Conservation (phyloP, 2,797 vertebrate genomes). For the Morelia viridis region DNA sequence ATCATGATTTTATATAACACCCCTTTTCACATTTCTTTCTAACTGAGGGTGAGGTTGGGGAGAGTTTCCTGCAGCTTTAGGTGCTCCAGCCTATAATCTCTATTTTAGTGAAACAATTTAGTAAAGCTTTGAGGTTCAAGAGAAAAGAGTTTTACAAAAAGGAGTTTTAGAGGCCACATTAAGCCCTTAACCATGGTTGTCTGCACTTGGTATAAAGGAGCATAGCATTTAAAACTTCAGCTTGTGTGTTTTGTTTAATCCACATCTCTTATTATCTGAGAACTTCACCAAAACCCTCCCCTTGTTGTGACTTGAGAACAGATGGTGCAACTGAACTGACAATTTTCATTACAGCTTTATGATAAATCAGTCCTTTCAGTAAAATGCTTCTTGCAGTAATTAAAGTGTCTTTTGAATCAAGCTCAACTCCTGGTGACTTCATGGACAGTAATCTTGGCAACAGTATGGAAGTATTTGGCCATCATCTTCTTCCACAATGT, state of each 20-base stretch:
- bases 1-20: not conserved
- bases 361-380: not conserved
- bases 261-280: not conserved
- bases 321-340: no score
- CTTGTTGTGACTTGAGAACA: not conserved
- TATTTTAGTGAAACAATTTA: not conserved
- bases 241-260: not conserved
- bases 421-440: not conserved
- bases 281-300: not conserved
- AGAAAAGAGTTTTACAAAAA: not conserved
- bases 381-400: not conserved
- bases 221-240: not conserved
- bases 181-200: not conserved
- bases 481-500: not conserved
- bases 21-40: not conserved
- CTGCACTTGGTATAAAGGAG: not conserved
- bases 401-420: not conserved
- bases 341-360: not conserved
- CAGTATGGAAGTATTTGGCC: not conserved
- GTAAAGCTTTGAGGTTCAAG: not conserved
- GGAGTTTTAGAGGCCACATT: no score
- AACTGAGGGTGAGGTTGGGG: not conserved
- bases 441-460: not conserved
- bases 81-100: not conserved
- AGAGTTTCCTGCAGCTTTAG: not conserved